Conservation (phyloP, 1,140 invertebrate genomes). For the Probaryconus sp. region DNA sequence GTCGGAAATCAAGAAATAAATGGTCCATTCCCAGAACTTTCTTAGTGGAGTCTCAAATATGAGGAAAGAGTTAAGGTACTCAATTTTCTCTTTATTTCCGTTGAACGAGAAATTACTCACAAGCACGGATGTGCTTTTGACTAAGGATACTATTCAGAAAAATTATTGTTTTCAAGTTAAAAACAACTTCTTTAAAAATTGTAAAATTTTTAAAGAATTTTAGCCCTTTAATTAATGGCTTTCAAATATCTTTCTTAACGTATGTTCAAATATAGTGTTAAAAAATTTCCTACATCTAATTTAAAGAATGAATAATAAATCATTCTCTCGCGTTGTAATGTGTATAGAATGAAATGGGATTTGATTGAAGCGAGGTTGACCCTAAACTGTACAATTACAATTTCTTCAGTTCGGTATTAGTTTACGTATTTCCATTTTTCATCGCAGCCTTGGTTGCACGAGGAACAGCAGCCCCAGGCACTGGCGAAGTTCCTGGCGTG, state of each 20-base stretch:
- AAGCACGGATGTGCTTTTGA: constrained; percentile 40
- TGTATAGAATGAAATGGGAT: no score
- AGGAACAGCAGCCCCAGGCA: constrained; percentile 62
- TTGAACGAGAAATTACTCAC: constrained; percentile 44
- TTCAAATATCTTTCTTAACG: no score
- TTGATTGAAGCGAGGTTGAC: constrained; percentile 1
- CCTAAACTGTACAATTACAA: constrained; percentile 16
- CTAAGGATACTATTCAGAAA: constrained; percentile 28
- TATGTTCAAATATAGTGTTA: no score
- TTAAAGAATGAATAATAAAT: no score
- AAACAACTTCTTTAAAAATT: no score
- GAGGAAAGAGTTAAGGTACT: constrained; percentile 50
- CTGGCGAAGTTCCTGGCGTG: constrained; percentile 40
- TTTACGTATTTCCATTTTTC: constrained; percentile 75
- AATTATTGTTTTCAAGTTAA: constrained; percentile 35
- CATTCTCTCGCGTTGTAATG: no score
- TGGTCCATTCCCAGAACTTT: constrained; percentile 42
- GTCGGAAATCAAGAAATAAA: constrained; percentile 54
- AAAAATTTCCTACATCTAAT: no score
- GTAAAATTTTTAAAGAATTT: no score
- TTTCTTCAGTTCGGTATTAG: constrained; percentile 40
- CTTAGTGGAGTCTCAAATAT: constrained; percentile 40
- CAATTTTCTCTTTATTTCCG: constrained; percentile 52
- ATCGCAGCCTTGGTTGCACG: constrained; percentile 66
- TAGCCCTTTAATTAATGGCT: no score